Conservation (phyloP, 2,888 invertebrate genomes). For the Brenthis hecate region DNA sequence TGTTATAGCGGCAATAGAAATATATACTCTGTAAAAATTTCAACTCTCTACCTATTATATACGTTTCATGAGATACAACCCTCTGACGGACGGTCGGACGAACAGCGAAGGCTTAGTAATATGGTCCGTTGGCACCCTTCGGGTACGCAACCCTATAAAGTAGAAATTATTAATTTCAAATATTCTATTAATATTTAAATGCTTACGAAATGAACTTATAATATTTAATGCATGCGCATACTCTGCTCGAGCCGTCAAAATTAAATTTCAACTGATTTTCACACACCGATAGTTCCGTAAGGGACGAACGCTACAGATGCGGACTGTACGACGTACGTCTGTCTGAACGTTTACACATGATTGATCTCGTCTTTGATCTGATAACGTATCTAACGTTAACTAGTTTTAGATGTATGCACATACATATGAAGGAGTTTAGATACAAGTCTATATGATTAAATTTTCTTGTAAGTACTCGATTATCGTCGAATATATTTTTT, state of each 20-base stretch:
- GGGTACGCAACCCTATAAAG: too few species aligned
- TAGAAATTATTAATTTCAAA: too few species aligned
- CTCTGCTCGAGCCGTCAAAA: constrained; percentile 21
- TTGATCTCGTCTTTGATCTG: constrained; percentile 22
- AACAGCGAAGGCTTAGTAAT: too few species aligned
- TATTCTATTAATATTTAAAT: too few species aligned
- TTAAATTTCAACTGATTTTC: constrained; percentile 38
- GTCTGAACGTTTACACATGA: constrained; percentile 20
- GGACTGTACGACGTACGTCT: constrained; percentile 13
- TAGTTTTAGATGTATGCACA: constrained; percentile 13
- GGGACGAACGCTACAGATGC: constrained; percentile 24
- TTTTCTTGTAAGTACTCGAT: background rate
- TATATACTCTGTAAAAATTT: too few species aligned
- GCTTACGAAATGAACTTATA: too few species aligned
- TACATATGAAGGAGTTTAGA: background rate
- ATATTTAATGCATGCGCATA: background rate
- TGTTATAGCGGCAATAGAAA: too few species aligned
- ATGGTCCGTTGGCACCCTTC: too few species aligned
- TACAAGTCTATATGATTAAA: background rate
- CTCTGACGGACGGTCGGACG: too few species aligned
- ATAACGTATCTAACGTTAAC: background rate
- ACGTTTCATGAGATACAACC: too few species aligned
- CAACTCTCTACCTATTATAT: too few species aligned
- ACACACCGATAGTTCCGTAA: constrained; percentile 31
- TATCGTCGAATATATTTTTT: background rate